These are phyloP conservation scores for Metridium senile DNA, from an alignment of 92 coral and sea anemone genomes.

Conservation along the genomic window DNA sequence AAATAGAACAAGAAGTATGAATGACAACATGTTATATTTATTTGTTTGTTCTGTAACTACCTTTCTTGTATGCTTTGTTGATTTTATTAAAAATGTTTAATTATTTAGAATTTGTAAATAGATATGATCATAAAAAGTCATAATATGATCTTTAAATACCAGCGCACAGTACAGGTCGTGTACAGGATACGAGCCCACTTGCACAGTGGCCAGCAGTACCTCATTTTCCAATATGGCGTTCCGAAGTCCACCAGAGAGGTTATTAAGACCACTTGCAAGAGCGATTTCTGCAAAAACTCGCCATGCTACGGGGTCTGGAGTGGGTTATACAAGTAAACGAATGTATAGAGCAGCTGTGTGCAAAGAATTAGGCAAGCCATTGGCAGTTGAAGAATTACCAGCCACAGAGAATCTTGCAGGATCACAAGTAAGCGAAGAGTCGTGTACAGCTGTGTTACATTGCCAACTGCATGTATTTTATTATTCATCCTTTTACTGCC, in stretches of 20 bases:
- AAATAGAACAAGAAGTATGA: too few relatives aligned
- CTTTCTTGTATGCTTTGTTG: too few relatives aligned
- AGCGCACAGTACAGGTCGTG: too few relatives aligned
- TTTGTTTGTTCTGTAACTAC: too few relatives aligned
- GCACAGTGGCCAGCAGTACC: not conserved
- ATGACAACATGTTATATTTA: too few relatives aligned
- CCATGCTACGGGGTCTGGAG: slow-evolving; percentile 23
- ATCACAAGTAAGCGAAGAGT: slow-evolving; percentile 51
- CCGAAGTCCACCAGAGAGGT: slow-evolving; percentile 85
- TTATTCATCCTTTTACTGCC: too few relatives aligned
- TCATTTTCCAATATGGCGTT: slow-evolving; percentile 74
- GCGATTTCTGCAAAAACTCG: slow-evolving; percentile 53
- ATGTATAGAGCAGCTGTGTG: slow-evolving; percentile 92
- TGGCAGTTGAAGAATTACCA: slow-evolving; percentile 69
- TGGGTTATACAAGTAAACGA: slow-evolving; percentile 42
- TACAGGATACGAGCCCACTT: slow-evolving; percentile 16
- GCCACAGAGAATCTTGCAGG: slow-evolving; percentile 53
- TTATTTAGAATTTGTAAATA: too few relatives aligned
- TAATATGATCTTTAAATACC: too few relatives aligned
- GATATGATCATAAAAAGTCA: too few relatives aligned
- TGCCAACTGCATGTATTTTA: not conserved
- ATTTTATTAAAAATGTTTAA: too few relatives aligned
- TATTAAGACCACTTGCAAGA: slow-evolving; percentile 72
- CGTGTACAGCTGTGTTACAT: not conserved
- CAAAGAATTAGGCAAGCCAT: slow-evolving; percentile 80